Conservation (phyloP, 2,797 vertebrate genomes). For the Hydrolagus colliei region DNA sequence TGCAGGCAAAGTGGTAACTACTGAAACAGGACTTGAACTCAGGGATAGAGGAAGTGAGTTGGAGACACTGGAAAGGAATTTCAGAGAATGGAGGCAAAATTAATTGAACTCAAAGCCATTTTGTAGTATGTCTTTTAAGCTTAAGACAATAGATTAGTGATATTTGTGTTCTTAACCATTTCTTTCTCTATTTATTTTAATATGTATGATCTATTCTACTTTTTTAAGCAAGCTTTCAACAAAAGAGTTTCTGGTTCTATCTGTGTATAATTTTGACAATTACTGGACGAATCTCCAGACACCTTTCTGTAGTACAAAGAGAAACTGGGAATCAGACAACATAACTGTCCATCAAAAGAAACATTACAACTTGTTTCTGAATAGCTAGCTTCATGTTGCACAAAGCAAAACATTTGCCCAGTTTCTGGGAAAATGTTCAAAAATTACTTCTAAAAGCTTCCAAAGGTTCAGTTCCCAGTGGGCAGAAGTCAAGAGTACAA, state of each 20-base stretch:
- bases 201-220: neutral
- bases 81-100: no score
- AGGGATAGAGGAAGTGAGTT: no score
- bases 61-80: no score
- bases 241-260: neutral
- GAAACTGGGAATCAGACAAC: neutral
- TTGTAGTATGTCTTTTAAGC: no score
- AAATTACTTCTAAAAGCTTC: slow-evolving; percentile 14
- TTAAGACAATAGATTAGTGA: no score
- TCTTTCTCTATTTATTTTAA: neutral
- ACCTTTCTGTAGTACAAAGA: no score
- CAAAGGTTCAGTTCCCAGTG: neutral
- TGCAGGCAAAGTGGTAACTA: no score
- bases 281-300: neutral
- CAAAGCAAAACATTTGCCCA: neutral
- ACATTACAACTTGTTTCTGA: neutral
- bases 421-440: slow-evolving; percentile 8
- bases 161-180: neutral
- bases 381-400: neutral
- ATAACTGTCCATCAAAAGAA: neutral
- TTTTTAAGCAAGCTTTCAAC: neutral
- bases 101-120: no score
- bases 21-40: no score
- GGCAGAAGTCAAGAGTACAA: neutral
- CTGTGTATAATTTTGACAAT: no score